phyloP scores from a whole-genome alignment of 1,140 invertebrate genomes.

The Druon quercuslanigerum region DNA sequence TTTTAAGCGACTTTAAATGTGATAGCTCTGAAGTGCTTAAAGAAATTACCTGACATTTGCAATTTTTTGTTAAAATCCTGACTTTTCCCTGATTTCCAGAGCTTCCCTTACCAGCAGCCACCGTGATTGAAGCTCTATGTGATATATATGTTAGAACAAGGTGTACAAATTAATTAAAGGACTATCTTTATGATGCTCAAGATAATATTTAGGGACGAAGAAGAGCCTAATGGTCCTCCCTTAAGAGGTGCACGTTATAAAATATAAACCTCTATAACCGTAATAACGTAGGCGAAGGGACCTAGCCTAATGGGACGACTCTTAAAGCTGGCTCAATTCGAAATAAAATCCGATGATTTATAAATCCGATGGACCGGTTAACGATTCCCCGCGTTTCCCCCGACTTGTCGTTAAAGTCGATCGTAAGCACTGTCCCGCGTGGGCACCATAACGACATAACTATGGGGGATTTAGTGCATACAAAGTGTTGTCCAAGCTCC shows the following conservation, averaged over 20 bases:
- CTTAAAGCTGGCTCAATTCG: constrained; percentile 63
- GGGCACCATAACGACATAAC: constrained; percentile 14
- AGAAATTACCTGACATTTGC: too few species aligned
- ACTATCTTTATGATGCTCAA: constrained; percentile 20
- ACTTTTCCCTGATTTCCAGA: too few species aligned
- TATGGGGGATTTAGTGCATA: not conserved
- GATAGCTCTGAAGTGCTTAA: too few species aligned
- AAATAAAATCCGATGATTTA: constrained; percentile 65
- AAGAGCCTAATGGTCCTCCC: not conserved
- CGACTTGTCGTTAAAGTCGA: constrained; percentile 41
- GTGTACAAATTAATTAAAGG: not conserved
- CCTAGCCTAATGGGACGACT: constrained; percentile 56
- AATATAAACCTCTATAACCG: constrained; percentile 9
- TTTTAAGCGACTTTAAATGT: too few species aligned
- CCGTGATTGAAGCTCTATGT: too few species aligned
- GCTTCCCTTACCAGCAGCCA: too few species aligned
- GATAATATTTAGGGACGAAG: not conserved
- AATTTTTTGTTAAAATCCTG: too few species aligned
- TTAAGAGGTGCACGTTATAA: constrained; percentile 3
- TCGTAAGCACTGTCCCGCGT: constrained; percentile 20
- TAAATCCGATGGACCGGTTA: constrained; percentile 55
- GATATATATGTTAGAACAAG: not conserved
- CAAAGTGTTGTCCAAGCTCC: not conserved
- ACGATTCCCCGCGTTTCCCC: constrained; percentile 21
- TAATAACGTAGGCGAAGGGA: constrained; percentile 20